Evolutionary conservation across 2,888 invertebrate species (phyloP).

Genomic region (Nezara viridula): DNA sequence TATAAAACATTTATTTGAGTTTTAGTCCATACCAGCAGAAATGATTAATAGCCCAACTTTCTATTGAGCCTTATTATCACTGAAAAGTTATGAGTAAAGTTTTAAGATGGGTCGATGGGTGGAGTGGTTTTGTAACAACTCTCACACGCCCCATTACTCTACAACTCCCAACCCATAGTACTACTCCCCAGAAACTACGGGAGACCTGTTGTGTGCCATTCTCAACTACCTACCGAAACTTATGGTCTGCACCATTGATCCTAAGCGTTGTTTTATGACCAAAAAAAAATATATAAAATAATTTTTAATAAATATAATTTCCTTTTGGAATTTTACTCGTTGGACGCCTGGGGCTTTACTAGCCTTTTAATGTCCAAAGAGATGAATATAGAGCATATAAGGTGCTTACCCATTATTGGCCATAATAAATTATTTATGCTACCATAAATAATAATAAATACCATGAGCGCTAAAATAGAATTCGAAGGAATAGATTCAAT

Average conservation of each 20-base stretch:
- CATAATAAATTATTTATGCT: too few species aligned
- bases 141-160: slow-evolving; percentile 3
- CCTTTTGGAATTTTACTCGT: too few species aligned
- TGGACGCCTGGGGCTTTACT: too few species aligned
- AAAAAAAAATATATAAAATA: too few species aligned
- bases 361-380: too few species aligned
- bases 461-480: too few species aligned
- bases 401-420: too few species aligned
- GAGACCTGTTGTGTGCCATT: not conserved
- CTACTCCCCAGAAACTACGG: not conserved
- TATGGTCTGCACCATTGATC: not conserved
- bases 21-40: not conserved
- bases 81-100: slow-evolving; percentile 1
- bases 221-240: not conserved
- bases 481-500: too few species aligned
- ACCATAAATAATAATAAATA: too few species aligned
- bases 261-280: too few species aligned
- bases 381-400: too few species aligned
- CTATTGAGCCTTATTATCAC: not conserved
- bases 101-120: slow-evolving; percentile 2
- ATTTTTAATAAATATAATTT: too few species aligned
- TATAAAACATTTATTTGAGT: not conserved
- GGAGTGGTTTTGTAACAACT: not conserved
- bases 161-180: not conserved
- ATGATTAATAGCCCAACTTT: slow-evolving; percentile 19